Base-by-base conservation (phyloP, 2,797 vertebrate genomes). In the Gallinago stenura region DNA sequence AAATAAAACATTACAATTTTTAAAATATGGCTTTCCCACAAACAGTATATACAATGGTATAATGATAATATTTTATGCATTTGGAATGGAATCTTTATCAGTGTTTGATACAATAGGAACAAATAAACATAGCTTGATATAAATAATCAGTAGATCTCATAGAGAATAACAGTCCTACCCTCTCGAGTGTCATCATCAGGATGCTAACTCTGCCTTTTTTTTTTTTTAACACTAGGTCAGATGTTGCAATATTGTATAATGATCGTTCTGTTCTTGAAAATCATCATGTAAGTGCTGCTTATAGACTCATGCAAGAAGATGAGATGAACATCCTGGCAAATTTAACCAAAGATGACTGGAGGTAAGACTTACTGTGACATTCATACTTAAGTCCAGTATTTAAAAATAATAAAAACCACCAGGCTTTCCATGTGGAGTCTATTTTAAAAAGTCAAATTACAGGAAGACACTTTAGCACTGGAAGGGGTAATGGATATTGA, bases 221-320 rank as follows among this genome's bases (percentile, higher is more conserved):
- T 65, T 30, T 28, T 65, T 57, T 25, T 85, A 54, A 83, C 57
- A 9, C 68, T 94, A 99, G 99, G 98, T 99, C 99, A 56, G 99
- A 99, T 84, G 99, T 99, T 93, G 99, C 99, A 83, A 99, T 99
- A 91, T 97, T 99, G 78, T 99, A 99, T 97, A 99, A 99, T 2
- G 99, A 99, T 93, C 98, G 99, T n/a, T 99, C 99, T 2, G 99
- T 99, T 83, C 98, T 99, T 91, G 99, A 99, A 98, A 99, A 99
- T 95, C 99, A 99, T 89, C 99, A 99, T 10, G 99, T 99, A 84
- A 99, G 99, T 84, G 99, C 99, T 51, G 99, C 99, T 96, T 99
- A 99, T 95, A 99, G 98, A 91, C 98, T 99, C 87, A 99, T 99
- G 99, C 99, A 99, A 62, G 99, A 99, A 61, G 99, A 99, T n/a